phyloP scores from a whole-genome alignment of 2,797 vertebrate genomes.

The Nyctibius grandis region DNA sequence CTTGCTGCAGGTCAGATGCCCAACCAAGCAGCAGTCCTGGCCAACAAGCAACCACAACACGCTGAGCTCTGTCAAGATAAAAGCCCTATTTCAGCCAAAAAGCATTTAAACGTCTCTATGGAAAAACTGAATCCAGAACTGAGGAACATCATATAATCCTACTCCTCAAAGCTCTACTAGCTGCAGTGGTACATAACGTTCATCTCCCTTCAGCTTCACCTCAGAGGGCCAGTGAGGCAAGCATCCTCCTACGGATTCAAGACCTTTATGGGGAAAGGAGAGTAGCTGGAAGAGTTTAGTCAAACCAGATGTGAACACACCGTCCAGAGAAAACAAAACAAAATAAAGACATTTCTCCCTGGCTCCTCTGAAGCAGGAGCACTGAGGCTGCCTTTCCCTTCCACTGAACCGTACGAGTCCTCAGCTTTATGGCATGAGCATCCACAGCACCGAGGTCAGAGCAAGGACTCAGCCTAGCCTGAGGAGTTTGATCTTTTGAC shows the following conservation, averaged over 20 bases:
- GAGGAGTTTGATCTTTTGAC: neutral
- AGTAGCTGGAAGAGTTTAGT: constrained; percentile 45
- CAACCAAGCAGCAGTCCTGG: neutral
- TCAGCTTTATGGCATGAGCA: neutral
- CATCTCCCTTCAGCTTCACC: constrained; percentile 67
- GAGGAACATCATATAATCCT: neutral
- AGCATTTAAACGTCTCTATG: neutral
- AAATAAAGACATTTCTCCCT: neutral
- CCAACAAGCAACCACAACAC: constrained; percentile 9
- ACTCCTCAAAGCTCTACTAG: neutral
- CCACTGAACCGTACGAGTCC: neutral
- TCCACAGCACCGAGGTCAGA: fast-evolving
- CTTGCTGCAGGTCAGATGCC: constrained; percentile 21
- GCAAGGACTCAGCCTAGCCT: neutral
- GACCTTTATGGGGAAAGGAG: constrained; percentile 61
- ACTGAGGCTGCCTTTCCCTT: neutral
- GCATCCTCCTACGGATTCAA: constrained; percentile 61
- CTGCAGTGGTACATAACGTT: constrained; percentile 61
- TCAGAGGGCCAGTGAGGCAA: constrained; percentile 56
- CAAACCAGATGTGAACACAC: constrained; percentile 67
- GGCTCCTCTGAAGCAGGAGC: constrained; percentile 5
- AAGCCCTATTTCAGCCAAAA: neutral
- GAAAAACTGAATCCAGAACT: constrained; percentile 42
- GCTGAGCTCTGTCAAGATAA: constrained; percentile 41
- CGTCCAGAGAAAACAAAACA: constrained; percentile 31